Conservation (phyloP, 2,113 vertebrate genomes). For the Tauraco erythrolophus region DNA sequence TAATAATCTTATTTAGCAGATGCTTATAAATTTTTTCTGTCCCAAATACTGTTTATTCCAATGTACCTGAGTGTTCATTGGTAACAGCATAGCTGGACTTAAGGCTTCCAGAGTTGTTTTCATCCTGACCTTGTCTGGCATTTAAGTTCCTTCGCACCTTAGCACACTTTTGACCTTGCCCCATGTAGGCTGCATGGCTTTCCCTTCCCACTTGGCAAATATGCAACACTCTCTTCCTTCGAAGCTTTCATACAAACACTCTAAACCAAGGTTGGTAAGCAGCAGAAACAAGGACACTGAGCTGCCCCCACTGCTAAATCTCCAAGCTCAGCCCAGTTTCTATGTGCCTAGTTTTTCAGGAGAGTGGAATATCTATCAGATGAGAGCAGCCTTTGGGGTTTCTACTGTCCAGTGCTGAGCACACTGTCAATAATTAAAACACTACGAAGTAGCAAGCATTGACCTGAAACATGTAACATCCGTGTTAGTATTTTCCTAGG, state of each 20-base stretch:
- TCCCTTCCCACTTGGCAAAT: background rate
- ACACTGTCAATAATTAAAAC: background rate
- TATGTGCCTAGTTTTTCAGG: background rate
- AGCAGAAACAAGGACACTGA: background rate
- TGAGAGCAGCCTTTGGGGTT: background rate
- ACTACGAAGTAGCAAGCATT: background rate
- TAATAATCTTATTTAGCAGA: background rate
- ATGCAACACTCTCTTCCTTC: background rate
- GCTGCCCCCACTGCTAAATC: background rate
- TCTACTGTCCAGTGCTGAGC: background rate
- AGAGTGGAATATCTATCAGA: background rate
- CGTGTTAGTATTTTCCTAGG: background rate
- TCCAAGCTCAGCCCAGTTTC: background rate
- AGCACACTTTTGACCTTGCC: conserved; percentile 3
- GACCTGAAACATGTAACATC: background rate
- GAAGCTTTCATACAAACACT: background rate
- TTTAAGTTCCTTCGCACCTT: background rate
- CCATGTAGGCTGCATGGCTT: background rate
- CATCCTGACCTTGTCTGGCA: background rate
- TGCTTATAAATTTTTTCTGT: background rate
- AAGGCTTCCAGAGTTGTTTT: background rate
- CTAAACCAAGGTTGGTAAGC: background rate
- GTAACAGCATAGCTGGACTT: background rate
- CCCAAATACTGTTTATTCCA: background rate
- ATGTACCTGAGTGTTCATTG: background rate